Percentiles rank a stretch among this genome's conserved stretches.
Evolutionary conservation across 2,113 vertebrate species (phyloP).

Genomic region (Hippocampus zosterae): DNA sequence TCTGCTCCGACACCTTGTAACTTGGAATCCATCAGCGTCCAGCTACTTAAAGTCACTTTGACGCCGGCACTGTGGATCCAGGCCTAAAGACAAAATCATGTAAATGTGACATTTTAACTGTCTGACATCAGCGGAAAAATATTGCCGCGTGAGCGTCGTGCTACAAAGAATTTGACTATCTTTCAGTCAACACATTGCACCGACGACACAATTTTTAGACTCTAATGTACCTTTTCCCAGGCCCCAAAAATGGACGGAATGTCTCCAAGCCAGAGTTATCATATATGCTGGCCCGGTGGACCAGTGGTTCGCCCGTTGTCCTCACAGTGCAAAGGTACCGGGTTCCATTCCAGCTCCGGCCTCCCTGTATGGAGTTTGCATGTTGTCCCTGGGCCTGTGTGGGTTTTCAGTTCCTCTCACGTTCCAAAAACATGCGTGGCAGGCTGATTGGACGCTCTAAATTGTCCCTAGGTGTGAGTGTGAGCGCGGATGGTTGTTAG

Average conservation of each 20-base stretch:
- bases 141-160: not conserved
- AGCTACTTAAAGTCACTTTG: conserved; percentile 18
- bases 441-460: too few species aligned
- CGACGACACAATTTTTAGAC: not conserved
- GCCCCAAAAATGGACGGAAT: not conserved
- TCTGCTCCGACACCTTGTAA: conserved; percentile 6
- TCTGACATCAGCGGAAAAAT: conserved; percentile 23
- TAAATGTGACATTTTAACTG: conserved; percentile 24
- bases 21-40: conserved; percentile 20
- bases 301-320: too few species aligned
- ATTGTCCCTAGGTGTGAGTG: too few species aligned
- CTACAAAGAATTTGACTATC: not conserved
- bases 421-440: too few species aligned
- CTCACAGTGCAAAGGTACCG: too few species aligned
- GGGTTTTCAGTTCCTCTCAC: too few species aligned
- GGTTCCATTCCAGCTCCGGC: too few species aligned
- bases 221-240: not conserved
- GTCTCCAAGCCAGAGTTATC: not conserved
- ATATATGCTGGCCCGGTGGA: too few species aligned
- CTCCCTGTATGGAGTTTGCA: too few species aligned
- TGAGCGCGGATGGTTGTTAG: too few species aligned
- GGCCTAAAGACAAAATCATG: conserved; percentile 23
- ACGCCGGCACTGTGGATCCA: conserved; percentile 33
- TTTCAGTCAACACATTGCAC: not conserved
- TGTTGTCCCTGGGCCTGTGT: too few species aligned